A percentile compares a stretch with the other conserved stretches of the same genome.
Evolutionary conservation across 2,113 vertebrate genomes (phyloP).

Genomic region (Cololabis saira): DNA sequence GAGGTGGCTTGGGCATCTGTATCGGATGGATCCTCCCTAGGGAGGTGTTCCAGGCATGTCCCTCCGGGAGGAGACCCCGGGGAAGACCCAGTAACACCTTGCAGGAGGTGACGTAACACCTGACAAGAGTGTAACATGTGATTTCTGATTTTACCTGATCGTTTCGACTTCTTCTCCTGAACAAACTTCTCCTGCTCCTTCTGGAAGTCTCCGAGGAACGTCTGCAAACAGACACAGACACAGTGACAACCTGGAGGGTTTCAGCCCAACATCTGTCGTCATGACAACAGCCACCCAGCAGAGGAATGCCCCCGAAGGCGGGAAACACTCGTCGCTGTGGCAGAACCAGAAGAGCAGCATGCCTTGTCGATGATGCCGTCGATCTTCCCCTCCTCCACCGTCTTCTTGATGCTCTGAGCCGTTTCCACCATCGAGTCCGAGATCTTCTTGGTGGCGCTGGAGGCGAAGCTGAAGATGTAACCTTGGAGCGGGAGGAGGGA

Average conservation of each 20-base stretch:
- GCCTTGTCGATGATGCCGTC: slow-evolving; percentile 97
- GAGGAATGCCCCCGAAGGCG: background rate
- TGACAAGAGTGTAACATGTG: no score
- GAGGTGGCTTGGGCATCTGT: no score
- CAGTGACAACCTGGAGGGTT: background rate
- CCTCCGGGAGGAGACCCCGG: no score
- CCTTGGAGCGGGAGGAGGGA: slow-evolving; percentile 70
- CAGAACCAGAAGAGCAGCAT: background rate
- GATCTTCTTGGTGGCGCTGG: slow-evolving; percentile 93
- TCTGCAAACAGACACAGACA: slow-evolving; percentile 77
- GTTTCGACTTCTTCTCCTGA: slow-evolving; percentile 92
- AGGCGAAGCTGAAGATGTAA: slow-evolving; percentile 92
- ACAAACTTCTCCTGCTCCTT: slow-evolving; percentile 99
- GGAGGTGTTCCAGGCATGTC: no score
- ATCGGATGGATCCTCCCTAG: no score
- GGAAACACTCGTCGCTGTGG: accelerated
- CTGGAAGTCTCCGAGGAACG: slow-evolving; percentile 96
- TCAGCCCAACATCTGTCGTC: background rate
- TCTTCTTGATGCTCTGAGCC: slow-evolving; percentile 94
- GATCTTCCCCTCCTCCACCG: slow-evolving; percentile 95
- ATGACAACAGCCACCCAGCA: background rate
- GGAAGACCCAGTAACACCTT: no score
- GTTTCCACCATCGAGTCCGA: slow-evolving; percentile 92
- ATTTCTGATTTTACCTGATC: slow-evolving; percentile 84
- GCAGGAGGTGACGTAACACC: no score